Conservation (phyloP, 2,113 vertebrate genomes). For the Agelaius phoeniceus region DNA sequence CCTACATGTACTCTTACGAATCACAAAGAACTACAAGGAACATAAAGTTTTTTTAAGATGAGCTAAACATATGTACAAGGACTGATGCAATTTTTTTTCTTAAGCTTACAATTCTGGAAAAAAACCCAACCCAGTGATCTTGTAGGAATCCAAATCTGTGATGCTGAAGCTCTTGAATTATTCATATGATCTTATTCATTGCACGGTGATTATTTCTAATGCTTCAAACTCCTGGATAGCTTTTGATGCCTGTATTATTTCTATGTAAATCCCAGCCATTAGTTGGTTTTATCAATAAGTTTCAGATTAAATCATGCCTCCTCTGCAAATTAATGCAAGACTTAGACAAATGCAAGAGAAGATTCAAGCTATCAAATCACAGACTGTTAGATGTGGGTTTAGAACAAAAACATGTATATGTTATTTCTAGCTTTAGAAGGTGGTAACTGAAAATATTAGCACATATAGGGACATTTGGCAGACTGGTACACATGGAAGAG, state of each 20-base stretch:
- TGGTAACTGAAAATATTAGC: conserved; percentile 22
- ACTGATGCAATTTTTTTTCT: neutral
- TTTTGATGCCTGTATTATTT: conserved; percentile 62
- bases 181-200: conserved; percentile 55
- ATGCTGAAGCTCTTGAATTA: conserved; percentile 46
- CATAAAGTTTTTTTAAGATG: neutral
- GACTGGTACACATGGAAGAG: neutral
- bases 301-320: conserved; percentile 49
- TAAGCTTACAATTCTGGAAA: neutral
- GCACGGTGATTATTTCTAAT: conserved; percentile 54
- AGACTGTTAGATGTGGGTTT: neutral
- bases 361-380: neutral
- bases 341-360: conserved; percentile 10
- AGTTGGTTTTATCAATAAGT: conserved; percentile 58
- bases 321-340: conserved; percentile 23
- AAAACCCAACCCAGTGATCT: neutral
- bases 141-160: conserved; percentile 35
- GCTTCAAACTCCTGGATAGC: conserved; percentile 56
- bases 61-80: neutral
- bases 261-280: conserved; percentile 64
- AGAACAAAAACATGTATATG: neutral
- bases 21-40: neutral
- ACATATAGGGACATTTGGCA: neutral
- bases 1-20: neutral
- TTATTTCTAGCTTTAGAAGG: conserved; percentile 22